Percentiles rank a stretch among this genome's conserved stretches.
Conservation (phyloP, 2,797 vertebrate genomes). For the Nannoperca australis region DNA sequence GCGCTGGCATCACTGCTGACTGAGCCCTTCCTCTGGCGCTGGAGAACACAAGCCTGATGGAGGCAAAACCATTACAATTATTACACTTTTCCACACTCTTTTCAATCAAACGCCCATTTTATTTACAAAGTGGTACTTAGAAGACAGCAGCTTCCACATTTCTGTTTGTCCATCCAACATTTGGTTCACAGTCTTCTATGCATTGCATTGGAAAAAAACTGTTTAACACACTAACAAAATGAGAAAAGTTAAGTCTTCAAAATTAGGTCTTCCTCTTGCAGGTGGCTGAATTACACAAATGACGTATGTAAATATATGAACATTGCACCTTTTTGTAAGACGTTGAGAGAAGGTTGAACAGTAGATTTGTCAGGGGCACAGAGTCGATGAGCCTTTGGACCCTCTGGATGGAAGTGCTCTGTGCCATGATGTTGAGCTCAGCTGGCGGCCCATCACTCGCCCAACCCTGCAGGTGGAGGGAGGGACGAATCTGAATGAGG, state of each 20-base stretch:
- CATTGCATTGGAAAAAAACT: too few relatives aligned
- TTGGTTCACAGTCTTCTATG: not conserved
- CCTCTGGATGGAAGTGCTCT: constrained; percentile 98
- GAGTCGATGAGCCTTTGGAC: constrained; percentile 97
- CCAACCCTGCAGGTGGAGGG: constrained; percentile 85
- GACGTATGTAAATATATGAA: not conserved
- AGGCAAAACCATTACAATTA: constrained; percentile 6
- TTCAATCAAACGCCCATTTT: not conserved
- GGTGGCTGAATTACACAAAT: not conserved
- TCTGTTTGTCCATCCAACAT: not conserved
- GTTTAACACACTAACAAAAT: not conserved
- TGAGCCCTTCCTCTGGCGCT: constrained; percentile 97
- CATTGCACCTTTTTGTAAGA: constrained; percentile 95
- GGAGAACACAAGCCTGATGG: constrained; percentile 94
- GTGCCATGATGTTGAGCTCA: constrained; percentile 95
- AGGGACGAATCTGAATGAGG: not conserved
- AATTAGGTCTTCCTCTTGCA: not conserved
- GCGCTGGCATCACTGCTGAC: constrained; percentile 98
- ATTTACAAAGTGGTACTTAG: not conserved
- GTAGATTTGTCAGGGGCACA: constrained; percentile 95
- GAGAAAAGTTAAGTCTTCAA: too few relatives aligned
- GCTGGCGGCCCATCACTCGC: constrained; percentile 95
- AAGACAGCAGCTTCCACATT: not conserved
- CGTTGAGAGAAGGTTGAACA: constrained; percentile 95
- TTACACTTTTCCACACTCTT: not conserved